Base-by-base conservation (phyloP, 2,113 vertebrate species). In the Piprites chloris region DNA sequence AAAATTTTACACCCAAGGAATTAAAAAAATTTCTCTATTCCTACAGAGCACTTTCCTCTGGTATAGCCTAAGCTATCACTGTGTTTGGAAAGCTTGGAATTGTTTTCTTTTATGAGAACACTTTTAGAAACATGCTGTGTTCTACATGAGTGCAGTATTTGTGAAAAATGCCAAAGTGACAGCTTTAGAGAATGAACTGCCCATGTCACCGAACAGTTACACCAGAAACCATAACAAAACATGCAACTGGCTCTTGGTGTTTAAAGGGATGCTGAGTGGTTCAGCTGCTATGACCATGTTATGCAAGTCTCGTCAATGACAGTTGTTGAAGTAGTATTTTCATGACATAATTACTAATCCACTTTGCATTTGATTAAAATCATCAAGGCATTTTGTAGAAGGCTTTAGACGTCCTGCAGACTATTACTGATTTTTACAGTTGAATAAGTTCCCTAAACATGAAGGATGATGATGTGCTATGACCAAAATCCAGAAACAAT, bases 121-220 rank as follows among this genome's bases (percentile, higher is more conserved):
- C 35, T 83, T 89, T 83, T 87, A 19, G 79, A 96, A 89, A 72
- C 30, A 39, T 35, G 30, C 26, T 41, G 19, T 47, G 23, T 69
- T 91, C 49, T 61, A 30, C 56, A 22, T 35, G 46, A 93, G 50
- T 42, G 49, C 39, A 75, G 19, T 65, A 9, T 82, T 87, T 85
- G 49, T 91, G 87, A 72, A 69, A 95, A 92, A 95, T 94, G 61
- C 77, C 66, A 15, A 59, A 78, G 61, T 65, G 47, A 68, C 53
- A 71, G 59, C 42, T 91, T 82, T 78, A 59, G 91, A 93, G 91
- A 95, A 93, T 79, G 81, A 87, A 33, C 53, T 55, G 74, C 71
- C 55, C 50, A 0, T 50, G 46, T 79, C 89, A 72, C 62, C 32
- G 62, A 62, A 35, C 61, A 81, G 35, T 81, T 96, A 52, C 9